Conservation (phyloP, 2,888 invertebrate species). For the Trachelus troglodyta region DNA sequence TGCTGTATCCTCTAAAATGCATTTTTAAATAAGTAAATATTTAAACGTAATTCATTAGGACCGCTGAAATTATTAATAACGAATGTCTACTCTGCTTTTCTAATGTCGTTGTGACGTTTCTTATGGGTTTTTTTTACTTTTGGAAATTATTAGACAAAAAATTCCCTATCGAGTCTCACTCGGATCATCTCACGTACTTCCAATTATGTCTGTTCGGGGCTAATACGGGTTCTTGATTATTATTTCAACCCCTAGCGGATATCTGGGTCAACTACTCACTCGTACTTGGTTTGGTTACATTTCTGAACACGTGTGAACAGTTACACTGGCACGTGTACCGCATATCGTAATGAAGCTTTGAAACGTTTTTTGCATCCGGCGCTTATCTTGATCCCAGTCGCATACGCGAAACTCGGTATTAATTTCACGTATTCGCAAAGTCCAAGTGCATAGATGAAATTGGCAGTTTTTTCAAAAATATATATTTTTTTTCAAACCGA, state of each 20-base stretch:
- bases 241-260: not conserved
- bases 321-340: not conserved
- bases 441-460: not conserved
- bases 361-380: not conserved
- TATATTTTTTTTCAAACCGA: no score
- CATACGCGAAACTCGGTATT: not conserved
- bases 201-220: not conserved
- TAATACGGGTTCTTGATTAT: not conserved
- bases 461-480: not conserved
- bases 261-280: not conserved
- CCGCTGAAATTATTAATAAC: not conserved
- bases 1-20: not conserved
- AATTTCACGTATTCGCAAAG: not conserved
- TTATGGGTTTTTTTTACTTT: no score
- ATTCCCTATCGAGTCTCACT: not conserved
- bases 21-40: slow-evolving; percentile 15
- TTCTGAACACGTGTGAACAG: not conserved
- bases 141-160: not conserved
- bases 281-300: not conserved
- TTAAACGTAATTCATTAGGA: not conserved
- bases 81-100: not conserved
- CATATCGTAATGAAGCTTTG: not conserved
- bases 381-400: not conserved
- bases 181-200: not conserved
- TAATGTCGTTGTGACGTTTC: not conserved